Evolutionary conservation across 2,113 vertebrate species (phyloP).

Genomic region (Australoheros scitulus): DNA sequence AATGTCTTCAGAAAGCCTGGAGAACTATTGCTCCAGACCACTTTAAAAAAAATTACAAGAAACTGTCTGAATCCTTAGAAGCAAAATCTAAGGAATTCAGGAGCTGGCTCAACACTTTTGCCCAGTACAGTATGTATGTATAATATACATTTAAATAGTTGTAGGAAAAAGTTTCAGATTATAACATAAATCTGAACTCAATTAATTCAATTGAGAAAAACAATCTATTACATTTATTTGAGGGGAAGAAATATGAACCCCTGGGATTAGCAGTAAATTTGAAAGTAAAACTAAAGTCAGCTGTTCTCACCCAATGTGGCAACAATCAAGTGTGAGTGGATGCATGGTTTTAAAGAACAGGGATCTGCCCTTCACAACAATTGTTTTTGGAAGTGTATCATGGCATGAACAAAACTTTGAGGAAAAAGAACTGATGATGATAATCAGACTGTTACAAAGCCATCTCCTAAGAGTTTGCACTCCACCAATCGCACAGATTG

Average conservation of each 20-base stretch:
- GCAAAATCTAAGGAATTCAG: not conserved
- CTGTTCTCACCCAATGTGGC: no score
- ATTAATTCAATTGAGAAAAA: not conserved
- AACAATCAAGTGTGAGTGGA: not conserved
- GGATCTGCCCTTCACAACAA: not conserved
- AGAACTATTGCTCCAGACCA: no score
- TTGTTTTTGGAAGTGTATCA: not conserved
- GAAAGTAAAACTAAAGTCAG: not conserved
- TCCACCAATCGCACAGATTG: not conserved
- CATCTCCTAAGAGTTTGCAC: not conserved
- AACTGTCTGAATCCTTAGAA: no score
- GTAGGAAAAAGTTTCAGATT: not conserved
- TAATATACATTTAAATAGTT: not conserved
- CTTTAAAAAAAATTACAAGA: no score
- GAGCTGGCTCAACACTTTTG: not conserved
- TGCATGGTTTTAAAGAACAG: not conserved
- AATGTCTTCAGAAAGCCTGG: no score
- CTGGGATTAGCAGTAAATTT: conserved; percentile 3
- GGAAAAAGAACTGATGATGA: not conserved
- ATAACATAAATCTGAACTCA: not conserved
- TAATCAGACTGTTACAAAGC: not conserved
- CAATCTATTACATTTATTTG: not conserved
- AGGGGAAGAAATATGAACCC: not conserved
- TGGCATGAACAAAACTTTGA: not conserved
- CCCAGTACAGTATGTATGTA: not conserved